A percentile compares a stretch with the other conserved stretches of the same genome.
These are phyloP conservation scores for Oscheius sp. DNA, from an alignment of 2,888 invertebrate genomes.

Conservation along the genomic window DNA sequence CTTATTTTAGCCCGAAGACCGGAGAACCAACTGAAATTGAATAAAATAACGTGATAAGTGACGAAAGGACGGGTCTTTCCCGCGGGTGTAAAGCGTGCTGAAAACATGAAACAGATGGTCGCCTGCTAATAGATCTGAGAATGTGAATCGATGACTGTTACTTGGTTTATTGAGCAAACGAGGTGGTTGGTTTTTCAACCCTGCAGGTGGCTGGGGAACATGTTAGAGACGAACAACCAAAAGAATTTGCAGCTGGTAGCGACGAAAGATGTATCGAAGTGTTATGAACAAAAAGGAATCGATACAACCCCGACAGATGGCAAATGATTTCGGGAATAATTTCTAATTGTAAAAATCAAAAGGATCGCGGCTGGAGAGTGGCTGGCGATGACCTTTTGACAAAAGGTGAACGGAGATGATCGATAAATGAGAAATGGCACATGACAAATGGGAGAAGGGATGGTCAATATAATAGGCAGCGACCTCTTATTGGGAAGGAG, in stretches of 20 bases:
- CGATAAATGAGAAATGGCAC: conserved; percentile 27
- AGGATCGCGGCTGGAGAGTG: not conserved
- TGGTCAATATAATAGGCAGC: not conserved
- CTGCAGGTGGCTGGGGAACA: conserved; percentile 1
- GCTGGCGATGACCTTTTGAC: conserved; percentile 9
- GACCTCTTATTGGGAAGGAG: not conserved
- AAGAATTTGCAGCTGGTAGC: not conserved
- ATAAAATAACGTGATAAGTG: no score
- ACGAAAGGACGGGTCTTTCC: no score
- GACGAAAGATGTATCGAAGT: not conserved
- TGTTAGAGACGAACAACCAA: not conserved
- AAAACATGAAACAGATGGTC: conserved; percentile 27
- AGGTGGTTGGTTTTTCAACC: not conserved
- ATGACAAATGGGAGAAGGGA: conserved; percentile 17
- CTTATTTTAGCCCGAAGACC: conserved; percentile 55
- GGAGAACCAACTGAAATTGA: conserved; percentile 59
- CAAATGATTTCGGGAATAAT: not conserved
- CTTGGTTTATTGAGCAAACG: not conserved
- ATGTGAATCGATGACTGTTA: no score
- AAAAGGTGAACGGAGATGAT: conserved; percentile 19
- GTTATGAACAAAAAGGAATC: not conserved
- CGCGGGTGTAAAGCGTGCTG: conserved; percentile 17
- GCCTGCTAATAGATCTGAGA: conserved; percentile 7
- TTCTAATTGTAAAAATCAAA: not conserved
- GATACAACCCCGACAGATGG: not conserved